Evolutionary conservation across 2,113 vertebrate genomes (phyloP), one percentile per base, ranked within the genome.

Genomic region (Archocentrus centrarchus): DNA sequence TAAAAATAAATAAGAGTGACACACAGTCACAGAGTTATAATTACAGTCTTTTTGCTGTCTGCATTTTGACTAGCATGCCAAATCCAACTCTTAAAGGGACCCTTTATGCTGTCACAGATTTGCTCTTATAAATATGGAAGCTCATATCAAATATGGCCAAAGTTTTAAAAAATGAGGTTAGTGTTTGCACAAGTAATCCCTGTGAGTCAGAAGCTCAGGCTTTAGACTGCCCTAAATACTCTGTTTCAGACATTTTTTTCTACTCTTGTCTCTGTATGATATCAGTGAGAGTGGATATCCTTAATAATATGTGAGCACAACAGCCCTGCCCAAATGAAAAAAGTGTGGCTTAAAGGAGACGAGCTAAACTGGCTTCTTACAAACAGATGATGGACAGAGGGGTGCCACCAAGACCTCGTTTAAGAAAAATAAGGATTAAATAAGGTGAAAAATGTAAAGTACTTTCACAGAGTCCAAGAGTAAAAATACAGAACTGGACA

Each of bases 1-100:
- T 55, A 73, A 73, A 73, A 73, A 73, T 73, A 73, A 73, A 73
- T 73, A 15, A 35, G 35, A 44, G 11, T 50, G 79, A 61, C 7
- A 79, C 17, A 55, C 11, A 39, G 53, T 22, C 76, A 68, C 14
- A 44, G 3, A 50, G 20, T 27, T 70, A 59, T 80, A 35, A 78
- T 50, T 78, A 78, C 20, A 53, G 18, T 30, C 41, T 22, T 53
- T 60, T 62, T 61, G 39, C 59, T 50, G 5, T 61, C 59, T 62
- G 24, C 22, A 60, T 30, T 60, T 59, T 77, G 76, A 27, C 39
- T 11, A 32, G 58, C 59, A 61, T 47, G 17, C 24, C 27, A 30
- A 61, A 22, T 61, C 39, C 0, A 59, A 14, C 7, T 78, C 18
- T 61, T 50, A 73, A 73, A 73, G 68, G 47, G 68, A 55, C 1